Conservation (phyloP, 2,797 vertebrate species). For the Lophius americanus region DNA sequence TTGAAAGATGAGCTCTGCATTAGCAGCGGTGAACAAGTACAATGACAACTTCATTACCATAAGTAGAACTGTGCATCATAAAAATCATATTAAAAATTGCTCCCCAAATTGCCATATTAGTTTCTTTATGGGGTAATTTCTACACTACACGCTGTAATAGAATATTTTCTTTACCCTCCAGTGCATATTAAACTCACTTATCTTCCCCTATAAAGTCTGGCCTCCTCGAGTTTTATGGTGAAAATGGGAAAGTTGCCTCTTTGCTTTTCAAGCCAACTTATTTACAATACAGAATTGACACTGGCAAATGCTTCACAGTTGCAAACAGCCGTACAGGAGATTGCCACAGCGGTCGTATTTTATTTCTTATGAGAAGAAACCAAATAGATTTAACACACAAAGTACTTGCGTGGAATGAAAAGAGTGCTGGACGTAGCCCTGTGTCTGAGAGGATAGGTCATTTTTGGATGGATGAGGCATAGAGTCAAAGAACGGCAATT, state of each 20-base stretch:
- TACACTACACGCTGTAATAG: constrained; percentile 97
- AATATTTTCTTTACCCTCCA: constrained; percentile 99
- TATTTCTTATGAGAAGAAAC: constrained; percentile 26
- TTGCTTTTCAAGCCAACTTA: constrained; percentile 58
- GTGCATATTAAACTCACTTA: constrained; percentile 99
- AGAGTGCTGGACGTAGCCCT: constrained; percentile 6
- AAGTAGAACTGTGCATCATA: constrained; percentile 97
- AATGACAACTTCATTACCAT: constrained; percentile 99
- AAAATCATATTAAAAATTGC: constrained; percentile 99
- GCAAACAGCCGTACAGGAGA: constrained; percentile 35
- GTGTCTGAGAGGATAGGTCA: constrained; percentile 56
- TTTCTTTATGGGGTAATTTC: constrained; percentile 99
- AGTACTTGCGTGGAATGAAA: constrained; percentile 32
- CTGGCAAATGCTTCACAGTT: constrained; percentile 33
- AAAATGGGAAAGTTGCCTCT: constrained; percentile 68
- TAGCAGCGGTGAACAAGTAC: constrained; percentile 95
- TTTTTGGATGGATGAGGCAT: constrained; percentile 64
- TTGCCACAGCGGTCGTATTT: constrained; percentile 27
- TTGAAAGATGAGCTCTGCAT: constrained; percentile 90
- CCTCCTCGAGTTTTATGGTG: constrained; percentile 82
- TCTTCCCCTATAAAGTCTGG: constrained; percentile 96
- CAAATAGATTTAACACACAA: constrained; percentile 24
- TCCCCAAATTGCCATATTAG: constrained; percentile 98
- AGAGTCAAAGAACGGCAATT: constrained; percentile 90
- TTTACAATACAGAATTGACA: constrained; percentile 56